Evolutionary conservation across 2,888 invertebrate species (phyloP), one percentile per base, ranked within the genome.

Genomic region (Drymonia ruficornis): DNA sequence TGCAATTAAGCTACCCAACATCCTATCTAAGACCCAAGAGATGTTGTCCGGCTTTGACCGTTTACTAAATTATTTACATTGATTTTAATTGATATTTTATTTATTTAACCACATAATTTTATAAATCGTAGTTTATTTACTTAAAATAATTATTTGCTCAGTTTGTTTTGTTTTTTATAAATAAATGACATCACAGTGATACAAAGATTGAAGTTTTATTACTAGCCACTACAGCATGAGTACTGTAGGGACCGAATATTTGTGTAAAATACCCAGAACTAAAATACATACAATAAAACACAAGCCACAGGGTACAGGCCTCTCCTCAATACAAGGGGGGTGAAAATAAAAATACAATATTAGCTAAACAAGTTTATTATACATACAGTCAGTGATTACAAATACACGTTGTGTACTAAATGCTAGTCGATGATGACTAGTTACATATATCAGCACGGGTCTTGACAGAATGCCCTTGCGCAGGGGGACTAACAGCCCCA

Each of bases 381-480:
- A 45, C 69, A 63, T 43, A 43, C 65, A 63, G 63, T 63, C 63
- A 68, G 54, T 50, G 59, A 57, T 67, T 71, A 70, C 63, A 76
- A 59, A 63, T 61, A 65, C 61, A 55, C 55, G 52, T 61, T 45
- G 46, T 56, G 55, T 59, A 67, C 60, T 62, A 61, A 62, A 55
- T 63, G 62, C 78, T 75, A 76, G 76, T 75, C 70, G 4, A 58
- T 68, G 74, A 78, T 68, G 74, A 78, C 78, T 80, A 78, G 74
- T 40, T 40, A 45, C 28, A 45, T 36, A 29, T 55, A 31, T 31
- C 8, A 12, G 31, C 31, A 31, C 8, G 5, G 2, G 7, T 23
- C 23, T 23, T 23, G 1, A 23, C 23, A 23, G 23, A 6, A 23
- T 7, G 23, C 23, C 23, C 23, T 2, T 23, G 23, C 4, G 4